phyloP scores from a whole-genome alignment of 2,888 invertebrate species.

The Lycocerus yunnanus region DNA sequence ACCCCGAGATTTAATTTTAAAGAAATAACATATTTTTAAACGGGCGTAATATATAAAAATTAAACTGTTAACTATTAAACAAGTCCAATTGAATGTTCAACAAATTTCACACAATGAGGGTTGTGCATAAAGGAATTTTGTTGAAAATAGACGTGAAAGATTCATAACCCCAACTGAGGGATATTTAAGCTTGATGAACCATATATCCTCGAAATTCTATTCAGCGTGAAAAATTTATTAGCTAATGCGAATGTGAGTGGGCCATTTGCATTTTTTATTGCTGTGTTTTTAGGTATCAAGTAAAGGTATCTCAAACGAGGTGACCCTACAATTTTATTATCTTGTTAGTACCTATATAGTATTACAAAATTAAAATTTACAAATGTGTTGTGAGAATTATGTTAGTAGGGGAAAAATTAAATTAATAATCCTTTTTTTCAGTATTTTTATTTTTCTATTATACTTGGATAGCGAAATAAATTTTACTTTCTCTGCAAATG shows the following conservation, averaged over 20 bases:
- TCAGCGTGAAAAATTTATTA: constrained; percentile 34
- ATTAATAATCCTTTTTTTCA: background rate
- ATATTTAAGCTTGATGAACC: constrained; percentile 31
- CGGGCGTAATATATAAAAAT: background rate
- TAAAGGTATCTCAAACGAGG: constrained; percentile 24
- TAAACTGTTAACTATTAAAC: background rate
- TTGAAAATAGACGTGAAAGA: constrained; percentile 16
- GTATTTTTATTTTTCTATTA: background rate
- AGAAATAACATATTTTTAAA: background rate
- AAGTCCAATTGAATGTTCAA: background rate
- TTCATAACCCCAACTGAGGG: constrained; percentile 22
- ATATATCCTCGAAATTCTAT: constrained; percentile 32
- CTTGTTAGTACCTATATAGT: constrained; percentile 22
- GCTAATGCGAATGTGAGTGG: constrained; percentile 33
- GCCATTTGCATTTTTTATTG: constrained; percentile 34
- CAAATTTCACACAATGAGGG: background rate
- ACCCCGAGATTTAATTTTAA: background rate
- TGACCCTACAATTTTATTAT: constrained; percentile 23
- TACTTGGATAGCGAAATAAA: too few species aligned
- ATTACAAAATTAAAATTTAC: constrained; percentile 22
- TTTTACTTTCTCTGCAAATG: too few species aligned
- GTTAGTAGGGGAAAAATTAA: background rate
- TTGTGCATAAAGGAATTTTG: background rate
- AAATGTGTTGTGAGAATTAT: background rate
- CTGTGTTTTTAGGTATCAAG: constrained; percentile 26